Evolutionary conservation across 2,888 invertebrate species (phyloP), one percentile per base, ranked within the genome.

Genomic region (Drosophila anomalata): DNA sequence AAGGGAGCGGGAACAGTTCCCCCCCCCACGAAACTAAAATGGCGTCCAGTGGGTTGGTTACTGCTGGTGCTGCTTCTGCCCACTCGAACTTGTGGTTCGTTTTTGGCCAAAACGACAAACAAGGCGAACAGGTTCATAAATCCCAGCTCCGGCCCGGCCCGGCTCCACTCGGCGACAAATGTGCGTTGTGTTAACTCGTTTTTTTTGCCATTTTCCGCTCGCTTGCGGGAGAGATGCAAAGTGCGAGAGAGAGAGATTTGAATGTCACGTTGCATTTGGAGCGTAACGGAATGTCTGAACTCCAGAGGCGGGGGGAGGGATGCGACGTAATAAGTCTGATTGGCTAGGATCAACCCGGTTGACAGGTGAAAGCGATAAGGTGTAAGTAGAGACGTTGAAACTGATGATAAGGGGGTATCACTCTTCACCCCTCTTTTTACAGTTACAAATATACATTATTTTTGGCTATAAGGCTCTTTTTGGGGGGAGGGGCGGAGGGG

Each of bases 71-170:
- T 22, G 36, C 58, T 17, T 51, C 78, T 74, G 59, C 87, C 83
- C 81, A 83, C 82, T 84, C 79, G 55, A 68, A 51, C 48, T 63
- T 36, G 36, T 33, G 20, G 57, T 71, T 68, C 7, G 66, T 62
- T 74, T 33, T 78, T 83, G 58, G 73, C 55, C 52, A 66, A 73
- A 68, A 55, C 44, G 60, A 39, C 69, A 76, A 76, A 79, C 82
- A 75, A 83, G 84, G 79, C 75, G 76, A 84, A 84, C 83, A 84
- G 83, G 83, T 84, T 87, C 84, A 81, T 56, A 70, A 65, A 70
- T 75, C 67, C 75, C 75, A 47, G 76, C 85, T 1, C 7, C 7
- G 26, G 9, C 29, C 26, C 7, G 8, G 0, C n/a, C 26, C 2
- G 26, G 20, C 20, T 3, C 22, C 3, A 4, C 22, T 24, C 75